Base-by-base conservation (phyloP, 2,888 invertebrate species). In the Didymodactylos carnosus region DNA sequence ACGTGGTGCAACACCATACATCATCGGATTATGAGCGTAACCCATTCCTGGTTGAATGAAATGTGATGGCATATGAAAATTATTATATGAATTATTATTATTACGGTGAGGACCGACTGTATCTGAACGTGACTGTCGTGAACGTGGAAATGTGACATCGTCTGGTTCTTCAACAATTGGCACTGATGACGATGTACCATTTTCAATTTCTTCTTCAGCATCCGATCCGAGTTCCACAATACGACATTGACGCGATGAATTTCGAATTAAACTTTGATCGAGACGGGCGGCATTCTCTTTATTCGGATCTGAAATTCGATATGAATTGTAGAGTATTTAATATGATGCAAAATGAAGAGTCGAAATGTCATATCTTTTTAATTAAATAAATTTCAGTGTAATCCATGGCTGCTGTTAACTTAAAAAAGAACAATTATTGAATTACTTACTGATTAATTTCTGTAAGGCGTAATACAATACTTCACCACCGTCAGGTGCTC, bases 401-500 rank as follows among this genome's bases (percentile, higher is more conserved):
- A n/a, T n/a, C n/a, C n/a, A n/a, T n/a, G n/a, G n/a, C n/a, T n/a
- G n/a, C n/a, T n/a, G n/a, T n/a, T n/a, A n/a, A 46, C 11, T 11
- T 23, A 7, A 16, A 29, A 13, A 6, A 53, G 35, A 35, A 62
- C 19, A 62, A 35, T n/a, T n/a, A n/a, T n/a, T n/a, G n/a, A 35
- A 14, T 16, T 35, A 62, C 62, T 62, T 35, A 62, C 62, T 62
- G 11, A 62, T 62, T 19, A 62, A n/a, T 35, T 11, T 29, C 70
- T 79, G 79, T 69, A 94, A 87, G 41, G 92, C 91, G 84, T 94
- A 94, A 86, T 92, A 92, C 76, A 94, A 85, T 27, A 94, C 90
- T 82, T 94, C 94, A 4, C 94, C 94, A 41, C 92, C 91, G 27
- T 91, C 90, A 0, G 94, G 93, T 78, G 92, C 91, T 75, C 94